phyloP scores from a whole-genome alignment of 2,888 invertebrate species.

The Plutella xylostella region DNA sequence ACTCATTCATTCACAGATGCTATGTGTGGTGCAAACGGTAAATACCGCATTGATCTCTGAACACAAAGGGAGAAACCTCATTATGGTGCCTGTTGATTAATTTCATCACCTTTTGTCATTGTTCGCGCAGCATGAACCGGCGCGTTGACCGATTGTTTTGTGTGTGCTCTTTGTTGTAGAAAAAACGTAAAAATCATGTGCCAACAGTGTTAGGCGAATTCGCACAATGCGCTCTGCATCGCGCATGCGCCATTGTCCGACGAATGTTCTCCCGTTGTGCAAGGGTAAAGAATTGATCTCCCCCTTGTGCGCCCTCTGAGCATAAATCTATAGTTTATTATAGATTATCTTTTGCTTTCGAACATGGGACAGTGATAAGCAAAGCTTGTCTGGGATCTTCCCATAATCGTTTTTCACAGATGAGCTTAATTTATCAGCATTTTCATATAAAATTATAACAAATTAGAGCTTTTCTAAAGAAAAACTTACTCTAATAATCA shows the following conservation, averaged over 20 bases:
- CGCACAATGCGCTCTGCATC: slow-evolving; percentile 37
- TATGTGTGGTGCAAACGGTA: too few species aligned
- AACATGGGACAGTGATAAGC: neutral
- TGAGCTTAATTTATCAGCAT: too few species aligned
- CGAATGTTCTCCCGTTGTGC: slow-evolving; percentile 25
- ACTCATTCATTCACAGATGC: too few species aligned
- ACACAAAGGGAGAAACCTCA: too few species aligned
- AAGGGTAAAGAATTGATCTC: slow-evolving; percentile 33
- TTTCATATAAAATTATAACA: too few species aligned
- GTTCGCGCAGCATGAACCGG: slow-evolving; percentile 42
- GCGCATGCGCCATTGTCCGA: slow-evolving; percentile 28
- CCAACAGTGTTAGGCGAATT: slow-evolving; percentile 27
- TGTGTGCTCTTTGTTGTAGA: slow-evolving; percentile 37
- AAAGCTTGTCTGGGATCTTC: too few species aligned
- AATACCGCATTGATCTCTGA: too few species aligned
- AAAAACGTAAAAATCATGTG: slow-evolving; percentile 25
- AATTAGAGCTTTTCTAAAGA: too few species aligned
- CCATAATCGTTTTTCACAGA: too few species aligned
- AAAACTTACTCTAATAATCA: too few species aligned
- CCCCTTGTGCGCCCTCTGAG: slow-evolving; percentile 31
- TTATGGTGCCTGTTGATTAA: slow-evolving; percentile 50
- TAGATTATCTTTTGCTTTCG: slow-evolving; percentile 1
- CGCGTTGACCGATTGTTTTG: slow-evolving; percentile 42
- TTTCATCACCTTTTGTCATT: slow-evolving; percentile 50
- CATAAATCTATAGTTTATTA: slow-evolving; percentile 6